Evolutionary conservation across 2,888 invertebrate genomes (phyloP).

Genomic region (Crematogaster levior): DNA sequence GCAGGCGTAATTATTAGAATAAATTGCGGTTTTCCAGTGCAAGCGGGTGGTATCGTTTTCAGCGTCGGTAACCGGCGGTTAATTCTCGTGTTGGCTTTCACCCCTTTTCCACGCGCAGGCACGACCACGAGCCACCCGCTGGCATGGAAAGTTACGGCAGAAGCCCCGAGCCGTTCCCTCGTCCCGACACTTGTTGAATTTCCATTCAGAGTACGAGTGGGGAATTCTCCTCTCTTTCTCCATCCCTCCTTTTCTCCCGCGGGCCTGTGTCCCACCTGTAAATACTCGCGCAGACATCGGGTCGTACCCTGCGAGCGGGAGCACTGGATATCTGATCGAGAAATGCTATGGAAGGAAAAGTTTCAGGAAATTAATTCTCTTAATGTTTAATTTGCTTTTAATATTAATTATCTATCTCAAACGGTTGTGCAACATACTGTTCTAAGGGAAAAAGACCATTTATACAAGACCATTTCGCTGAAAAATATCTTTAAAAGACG

Average conservation of each 20-base stretch:
- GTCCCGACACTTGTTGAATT: constrained; percentile 74
- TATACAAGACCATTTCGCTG: no score
- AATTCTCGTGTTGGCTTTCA: constrained; percentile 44
- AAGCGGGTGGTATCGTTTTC: constrained; percentile 27
- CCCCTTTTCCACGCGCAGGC: constrained; percentile 9
- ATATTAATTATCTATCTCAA: neutral
- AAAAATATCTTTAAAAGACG: neutral
- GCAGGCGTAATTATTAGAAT: constrained; percentile 43
- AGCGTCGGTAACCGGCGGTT: constrained; percentile 18
- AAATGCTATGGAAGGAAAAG: neutral
- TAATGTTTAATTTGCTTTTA: neutral
- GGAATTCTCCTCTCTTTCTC: constrained; percentile 41
- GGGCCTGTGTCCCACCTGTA: neutral
- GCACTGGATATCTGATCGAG: neutral
- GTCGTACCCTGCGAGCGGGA: neutral
- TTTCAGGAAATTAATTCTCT: no score
- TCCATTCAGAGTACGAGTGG: constrained; percentile 65
- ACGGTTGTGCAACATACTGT: neutral
- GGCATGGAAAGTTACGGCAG: constrained; percentile 66
- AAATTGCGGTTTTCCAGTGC: constrained; percentile 13
- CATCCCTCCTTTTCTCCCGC: neutral
- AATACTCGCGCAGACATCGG: constrained; percentile 30
- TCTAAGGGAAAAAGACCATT: neutral
- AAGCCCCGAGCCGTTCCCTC: constrained; percentile 55
- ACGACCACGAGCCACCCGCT: constrained; percentile 28